A percentile compares a stretch with the other conserved stretches of the same genome.
Conservation (phyloP, 2,113 vertebrate genomes). For the Actenoides lindsayi region DNA sequence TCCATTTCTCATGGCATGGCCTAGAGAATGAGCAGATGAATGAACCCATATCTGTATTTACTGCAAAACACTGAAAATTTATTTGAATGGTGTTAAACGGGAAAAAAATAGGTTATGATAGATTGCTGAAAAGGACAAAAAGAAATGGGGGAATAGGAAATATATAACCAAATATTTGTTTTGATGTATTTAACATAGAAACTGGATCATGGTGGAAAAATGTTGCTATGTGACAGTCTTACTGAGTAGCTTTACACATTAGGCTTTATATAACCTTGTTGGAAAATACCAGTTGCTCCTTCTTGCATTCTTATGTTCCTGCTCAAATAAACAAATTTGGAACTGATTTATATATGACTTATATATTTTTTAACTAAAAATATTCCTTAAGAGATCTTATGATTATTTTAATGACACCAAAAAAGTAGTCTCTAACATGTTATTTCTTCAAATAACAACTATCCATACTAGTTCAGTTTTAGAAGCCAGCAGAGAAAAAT, state of each 20-base stretch:
- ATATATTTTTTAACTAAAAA: not conserved
- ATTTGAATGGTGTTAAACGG: rapidly evolving
- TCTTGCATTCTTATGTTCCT: not conserved
- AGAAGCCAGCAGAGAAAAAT: not conserved
- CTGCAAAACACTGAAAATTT: not conserved
- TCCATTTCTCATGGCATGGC: not conserved
- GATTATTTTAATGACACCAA: not conserved
- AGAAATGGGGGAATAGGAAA: not conserved
- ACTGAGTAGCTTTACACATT: not conserved
- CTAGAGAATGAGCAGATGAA: not conserved
- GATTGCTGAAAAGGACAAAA: not conserved
- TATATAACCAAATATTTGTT: not conserved
- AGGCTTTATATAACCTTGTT: not conserved
- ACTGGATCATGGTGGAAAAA: not conserved
- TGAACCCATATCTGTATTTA: not conserved
- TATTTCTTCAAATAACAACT: not conserved
- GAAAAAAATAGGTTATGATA: rapidly evolving
- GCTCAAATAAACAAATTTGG: not conserved
- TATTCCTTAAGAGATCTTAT: not conserved
- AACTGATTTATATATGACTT: not conserved
- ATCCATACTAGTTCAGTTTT: not conserved
- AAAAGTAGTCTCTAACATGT: not conserved
- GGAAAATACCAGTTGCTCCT: not conserved
- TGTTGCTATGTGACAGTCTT: not conserved
- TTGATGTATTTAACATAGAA: not conserved